phyloP scores from a whole-genome alignment of 1,140 invertebrate species.

The Drosophila elegans region DNA sequence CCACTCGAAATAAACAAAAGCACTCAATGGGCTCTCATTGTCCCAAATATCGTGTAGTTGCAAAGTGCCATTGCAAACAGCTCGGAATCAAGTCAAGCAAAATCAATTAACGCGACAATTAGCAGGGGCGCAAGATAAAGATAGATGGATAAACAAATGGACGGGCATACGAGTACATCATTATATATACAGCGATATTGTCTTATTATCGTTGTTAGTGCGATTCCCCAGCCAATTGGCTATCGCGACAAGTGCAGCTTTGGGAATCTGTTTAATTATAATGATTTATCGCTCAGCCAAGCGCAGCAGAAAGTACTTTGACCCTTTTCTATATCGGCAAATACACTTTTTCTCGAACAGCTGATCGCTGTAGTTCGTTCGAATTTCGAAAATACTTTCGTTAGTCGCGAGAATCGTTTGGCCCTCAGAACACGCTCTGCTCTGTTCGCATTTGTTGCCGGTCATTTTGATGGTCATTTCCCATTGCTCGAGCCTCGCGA shows the following conservation, averaged over 20 bases:
- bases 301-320: conserved; percentile 50
- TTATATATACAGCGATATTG: conserved; percentile 9
- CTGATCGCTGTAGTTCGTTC: conserved; percentile 29
- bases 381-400: conserved; percentile 59
- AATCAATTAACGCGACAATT: conserved; percentile 66
- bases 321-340: conserved; percentile 17
- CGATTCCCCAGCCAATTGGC: conserved; percentile 11
- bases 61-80: conserved; percentile 56
- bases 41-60: conserved; percentile 55
- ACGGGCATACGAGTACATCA: background rate
- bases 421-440: conserved; percentile 12
- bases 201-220: conserved; percentile 14
- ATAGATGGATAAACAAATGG: conserved; percentile 33
- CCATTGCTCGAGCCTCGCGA: conserved; percentile 25
- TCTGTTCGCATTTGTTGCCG: conserved; percentile 27
- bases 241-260: conserved; percentile 33
- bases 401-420: conserved; percentile 30
- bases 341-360: conserved; percentile 14
- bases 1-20: conserved; percentile 23
- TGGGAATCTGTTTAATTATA: conserved; percentile 33
- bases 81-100: conserved; percentile 52
- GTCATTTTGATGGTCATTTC: conserved; percentile 45
- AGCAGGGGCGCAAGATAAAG: conserved; percentile 33
- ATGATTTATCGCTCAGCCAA: conserved; percentile 40
- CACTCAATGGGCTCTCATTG: conserved; percentile 53